A percentile compares a stretch with the other conserved stretches of the same genome.
phyloP scores from a whole-genome alignment of 2,888 invertebrate species.

The Leistus spinibarbis region DNA sequence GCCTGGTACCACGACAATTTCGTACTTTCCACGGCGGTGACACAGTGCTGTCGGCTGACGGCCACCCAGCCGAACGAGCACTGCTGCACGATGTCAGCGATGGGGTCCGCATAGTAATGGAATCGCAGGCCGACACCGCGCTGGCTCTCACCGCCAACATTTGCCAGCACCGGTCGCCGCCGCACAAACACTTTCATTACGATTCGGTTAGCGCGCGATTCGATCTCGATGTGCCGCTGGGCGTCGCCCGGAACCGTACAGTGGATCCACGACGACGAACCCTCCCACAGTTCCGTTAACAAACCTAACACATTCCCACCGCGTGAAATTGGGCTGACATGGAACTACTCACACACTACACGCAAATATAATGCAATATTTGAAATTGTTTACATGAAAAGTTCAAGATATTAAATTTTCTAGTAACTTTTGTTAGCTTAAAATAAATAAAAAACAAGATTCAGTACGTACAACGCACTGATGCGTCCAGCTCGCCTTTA shows the following conservation, averaged over 20 bases:
- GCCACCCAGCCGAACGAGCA: slow-evolving; percentile 77
- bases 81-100: slow-evolving; percentile 66
- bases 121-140: slow-evolving; percentile 58
- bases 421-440: too few species aligned
- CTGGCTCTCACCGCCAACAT: slow-evolving; percentile 30
- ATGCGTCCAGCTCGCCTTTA: too few species aligned
- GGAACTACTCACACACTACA: neutral
- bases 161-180: slow-evolving; percentile 26
- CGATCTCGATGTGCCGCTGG: slow-evolving; percentile 64
- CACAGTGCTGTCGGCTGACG: slow-evolving; percentile 68
- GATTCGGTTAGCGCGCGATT: slow-evolving; percentile 65
- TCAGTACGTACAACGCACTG: too few species aligned
- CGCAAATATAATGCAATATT: neutral
- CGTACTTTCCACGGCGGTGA: slow-evolving; percentile 64
- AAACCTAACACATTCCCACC: slow-evolving; percentile 57
- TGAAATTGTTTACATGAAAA: too few species aligned
- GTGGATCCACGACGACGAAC: slow-evolving; percentile 64
- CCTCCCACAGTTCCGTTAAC: slow-evolving; percentile 64
- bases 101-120: slow-evolving; percentile 68
- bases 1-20: slow-evolving; percentile 70
- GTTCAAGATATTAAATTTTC: too few species aligned
- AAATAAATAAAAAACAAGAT: too few species aligned
- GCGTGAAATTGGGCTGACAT: neutral
- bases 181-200: slow-evolving; percentile 55
- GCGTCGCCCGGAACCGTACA: slow-evolving; percentile 66